Percentiles rank a stretch among this genome's conserved stretches.
Evolutionary conservation across 2,888 invertebrate genomes (phyloP).

Genomic region (Drosophila yooni): DNA sequence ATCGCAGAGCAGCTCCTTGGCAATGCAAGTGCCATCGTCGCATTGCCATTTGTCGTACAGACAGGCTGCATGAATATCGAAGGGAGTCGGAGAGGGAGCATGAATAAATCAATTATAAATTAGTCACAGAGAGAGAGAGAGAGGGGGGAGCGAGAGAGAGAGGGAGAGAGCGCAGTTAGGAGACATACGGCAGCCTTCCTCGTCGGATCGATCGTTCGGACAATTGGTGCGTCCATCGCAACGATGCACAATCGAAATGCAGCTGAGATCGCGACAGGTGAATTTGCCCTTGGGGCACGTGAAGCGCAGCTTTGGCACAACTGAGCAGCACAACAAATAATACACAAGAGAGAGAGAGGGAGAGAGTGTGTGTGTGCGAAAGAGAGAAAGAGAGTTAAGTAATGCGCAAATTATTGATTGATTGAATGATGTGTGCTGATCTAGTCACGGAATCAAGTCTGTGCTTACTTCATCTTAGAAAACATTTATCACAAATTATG

Average conservation of each 20-base stretch:
- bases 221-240: slow-evolving; percentile 92
- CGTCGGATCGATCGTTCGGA: slow-evolving; percentile 88
- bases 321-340: slow-evolving; percentile 45
- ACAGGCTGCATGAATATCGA: slow-evolving; percentile 86
- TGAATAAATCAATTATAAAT: not conserved
- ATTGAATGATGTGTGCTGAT: slow-evolving; percentile 11
- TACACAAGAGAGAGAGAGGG: slow-evolving; percentile 9
- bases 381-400: slow-evolving; percentile 3
- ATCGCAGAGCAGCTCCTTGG: slow-evolving; percentile 87
- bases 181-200: slow-evolving; percentile 88
- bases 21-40: slow-evolving; percentile 89
- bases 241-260: slow-evolving; percentile 88
- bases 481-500: not conserved
- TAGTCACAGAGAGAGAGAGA: slow-evolving; percentile 6
- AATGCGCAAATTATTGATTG: slow-evolving; percentile 23
- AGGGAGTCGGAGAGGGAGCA: not conserved
- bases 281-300: slow-evolving; percentile 87
- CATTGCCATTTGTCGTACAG: slow-evolving; percentile 90
- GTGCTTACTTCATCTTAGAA: not conserved
- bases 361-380: not conserved
- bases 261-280: slow-evolving; percentile 90
- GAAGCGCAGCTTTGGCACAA: slow-evolving; percentile 82
- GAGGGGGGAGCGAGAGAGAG: not conserved
- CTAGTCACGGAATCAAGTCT: not conserved
- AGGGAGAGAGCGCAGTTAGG: slow-evolving; percentile 2